Conservation (phyloP, 2,113 vertebrate genomes). For the Empidonax traillii region DNA sequence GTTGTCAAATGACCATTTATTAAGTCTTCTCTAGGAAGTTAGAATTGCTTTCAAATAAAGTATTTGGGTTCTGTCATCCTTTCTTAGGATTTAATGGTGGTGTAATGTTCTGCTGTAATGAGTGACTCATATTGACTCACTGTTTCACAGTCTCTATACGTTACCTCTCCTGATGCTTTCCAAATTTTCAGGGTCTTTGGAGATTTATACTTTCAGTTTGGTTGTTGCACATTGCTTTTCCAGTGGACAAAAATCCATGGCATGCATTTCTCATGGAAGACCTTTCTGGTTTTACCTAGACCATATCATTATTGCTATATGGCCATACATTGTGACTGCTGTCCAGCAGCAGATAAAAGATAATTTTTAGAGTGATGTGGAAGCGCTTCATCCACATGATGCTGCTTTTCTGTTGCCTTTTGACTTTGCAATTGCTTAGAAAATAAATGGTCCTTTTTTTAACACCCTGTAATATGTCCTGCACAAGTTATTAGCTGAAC, state of each 20-base stretch:
- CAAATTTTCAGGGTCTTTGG: neutral
- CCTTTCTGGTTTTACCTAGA: neutral
- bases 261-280: neutral
- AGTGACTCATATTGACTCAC: neutral
- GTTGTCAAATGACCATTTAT: neutral
- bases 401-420: neutral
- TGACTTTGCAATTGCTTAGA: neutral
- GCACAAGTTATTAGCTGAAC: neutral
- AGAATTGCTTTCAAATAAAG: neutral
- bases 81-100: neutral
- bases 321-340: neutral
- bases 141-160: neutral
- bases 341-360: neutral
- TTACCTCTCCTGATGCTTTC: neutral
- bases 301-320: neutral
- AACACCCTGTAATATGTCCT: neutral
- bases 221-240: neutral
- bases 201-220: neutral
- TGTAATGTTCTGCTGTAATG: neutral
- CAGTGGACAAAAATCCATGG: neutral
- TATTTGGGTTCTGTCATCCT: neutral
- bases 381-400: neutral
- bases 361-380: neutral
- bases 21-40: neutral
- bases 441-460: neutral